Evolutionary conservation across 2,888 invertebrate genomes (phyloP), one percentile per base, ranked within the genome.

Genomic region (Apomyelois bistriatella): DNA sequence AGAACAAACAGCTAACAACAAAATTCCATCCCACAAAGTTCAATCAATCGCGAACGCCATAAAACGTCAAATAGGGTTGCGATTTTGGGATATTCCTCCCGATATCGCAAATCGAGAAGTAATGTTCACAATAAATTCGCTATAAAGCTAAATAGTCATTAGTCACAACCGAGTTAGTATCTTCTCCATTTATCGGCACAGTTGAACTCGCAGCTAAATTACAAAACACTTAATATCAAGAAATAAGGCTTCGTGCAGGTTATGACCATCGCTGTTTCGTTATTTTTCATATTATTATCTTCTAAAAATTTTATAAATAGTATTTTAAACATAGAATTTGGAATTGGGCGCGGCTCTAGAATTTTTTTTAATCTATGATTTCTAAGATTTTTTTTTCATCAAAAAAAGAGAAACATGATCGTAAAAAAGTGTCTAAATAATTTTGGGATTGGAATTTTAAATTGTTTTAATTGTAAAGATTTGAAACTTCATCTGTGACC

Each of bases 101-200:
- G 40, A 32, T 50, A 52, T 16, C 36, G 52, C 52, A 52, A 52
- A 52, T 52, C 52, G 43, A 52, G 52, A 52, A 52, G 52, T 52
- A 43, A 43, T 52, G 42, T 43, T 43, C 36, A 43, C 42, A 43
- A 52, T 52, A 52, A 52, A 52, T 52, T 52, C 43, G 43, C 43
- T 43, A 43, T 52, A 52, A 52, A 52, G 52, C 52, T 52, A 46
- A 52, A 52, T 52, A 52, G 62, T 71, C 76, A 75, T 78, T 75
- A 79, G 69, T 74, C 71, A 70, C 67, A 56, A 55, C 48, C 35
- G 68, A 68, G 64, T 37, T 52, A 66, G 72, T 77, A 82, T 80
- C 79, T 63, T 66, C 60, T 58, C 70, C 79, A 79, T 85, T 82
- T 84, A 84, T 82, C 81, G 77, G 66, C 57, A 66, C 71, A 72